Percentiles rank a stretch among this genome's conserved stretches.
phyloP scores from a whole-genome alignment of 1,140 invertebrate species.

The Solenopsis invicta region DNA sequence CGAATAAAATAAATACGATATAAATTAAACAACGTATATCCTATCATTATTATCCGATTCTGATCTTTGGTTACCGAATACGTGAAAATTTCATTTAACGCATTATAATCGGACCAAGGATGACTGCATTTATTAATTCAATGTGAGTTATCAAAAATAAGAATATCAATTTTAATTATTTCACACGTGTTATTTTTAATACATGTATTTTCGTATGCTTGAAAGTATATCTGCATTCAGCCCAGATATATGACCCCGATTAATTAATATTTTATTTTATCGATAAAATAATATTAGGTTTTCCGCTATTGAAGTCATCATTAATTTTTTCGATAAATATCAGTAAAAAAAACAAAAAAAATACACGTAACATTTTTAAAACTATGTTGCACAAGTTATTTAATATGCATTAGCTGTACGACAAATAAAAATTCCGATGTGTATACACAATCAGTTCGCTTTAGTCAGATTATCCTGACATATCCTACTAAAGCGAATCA shows the following conservation, averaged over 20 bases:
- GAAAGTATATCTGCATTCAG: background rate
- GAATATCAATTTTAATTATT: background rate
- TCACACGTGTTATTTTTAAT: background rate
- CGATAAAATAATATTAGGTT: background rate
- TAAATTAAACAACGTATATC: background rate
- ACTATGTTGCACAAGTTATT: background rate
- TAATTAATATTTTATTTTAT: slow-evolving; percentile 8
- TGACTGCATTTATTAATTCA: background rate
- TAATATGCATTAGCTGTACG: background rate
- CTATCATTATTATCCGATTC: background rate
- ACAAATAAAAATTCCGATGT: background rate
- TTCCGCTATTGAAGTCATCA: background rate
- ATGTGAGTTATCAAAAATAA: background rate
- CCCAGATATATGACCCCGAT: background rate
- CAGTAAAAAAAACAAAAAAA: background rate
- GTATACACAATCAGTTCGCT: background rate
- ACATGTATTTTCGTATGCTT: background rate
- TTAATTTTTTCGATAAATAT: background rate
- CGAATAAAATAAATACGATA: background rate
- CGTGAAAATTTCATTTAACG: background rate
- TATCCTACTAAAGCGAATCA: slow-evolving; percentile 1
- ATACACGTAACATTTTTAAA: background rate
- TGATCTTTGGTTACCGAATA: background rate
- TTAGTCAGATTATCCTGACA: background rate
- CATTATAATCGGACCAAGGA: background rate